Percentiles rank a stretch among this genome's conserved stretches.
phyloP scores from a whole-genome alignment of 2,797 vertebrate species.

The Trematomus bernacchii region DNA sequence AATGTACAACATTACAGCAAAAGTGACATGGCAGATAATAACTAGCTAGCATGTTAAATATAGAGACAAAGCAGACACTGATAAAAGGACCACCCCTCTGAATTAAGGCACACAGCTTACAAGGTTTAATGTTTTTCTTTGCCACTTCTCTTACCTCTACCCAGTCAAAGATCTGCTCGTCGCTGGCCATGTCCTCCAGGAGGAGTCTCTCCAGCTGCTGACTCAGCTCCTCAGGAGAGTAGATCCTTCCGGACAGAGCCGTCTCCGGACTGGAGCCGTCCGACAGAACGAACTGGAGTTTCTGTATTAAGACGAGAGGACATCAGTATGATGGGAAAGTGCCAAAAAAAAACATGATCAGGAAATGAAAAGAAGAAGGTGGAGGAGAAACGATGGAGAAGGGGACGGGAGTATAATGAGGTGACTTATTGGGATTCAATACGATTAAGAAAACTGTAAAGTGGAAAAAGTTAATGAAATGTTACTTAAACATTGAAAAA shows the following conservation, averaged over 20 bases:
- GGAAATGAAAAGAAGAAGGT: neutral
- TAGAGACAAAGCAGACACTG: too few relatives aligned
- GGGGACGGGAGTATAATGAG: neutral
- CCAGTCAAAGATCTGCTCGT: constrained; percentile 99
- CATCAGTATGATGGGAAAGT: neutral
- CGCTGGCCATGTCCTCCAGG: constrained; percentile 93
- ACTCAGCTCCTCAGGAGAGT: constrained; percentile 90
- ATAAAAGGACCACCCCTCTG: neutral
- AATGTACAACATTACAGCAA: too few relatives aligned
- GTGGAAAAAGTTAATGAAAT: too few relatives aligned
- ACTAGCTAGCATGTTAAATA: too few relatives aligned
- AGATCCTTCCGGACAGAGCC: constrained; percentile 52
- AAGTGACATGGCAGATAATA: too few relatives aligned
- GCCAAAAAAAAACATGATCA: neutral
- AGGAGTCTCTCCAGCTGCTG: constrained; percentile 93
- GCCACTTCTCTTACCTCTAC: constrained; percentile 89
- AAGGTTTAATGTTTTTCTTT: neutral
- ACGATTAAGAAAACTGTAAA: neutral
- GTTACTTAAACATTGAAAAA: too few relatives aligned
- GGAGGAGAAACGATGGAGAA: neutral
- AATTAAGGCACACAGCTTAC: neutral
- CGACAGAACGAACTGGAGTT: constrained; percentile 90
- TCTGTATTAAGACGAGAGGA: constrained; percentile 79
- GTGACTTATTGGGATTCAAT: neutral
- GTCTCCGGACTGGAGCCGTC: constrained; percentile 67